Base-by-base conservation (phyloP, 2,888 invertebrate species). In the Toxonevra muliebris region DNA sequence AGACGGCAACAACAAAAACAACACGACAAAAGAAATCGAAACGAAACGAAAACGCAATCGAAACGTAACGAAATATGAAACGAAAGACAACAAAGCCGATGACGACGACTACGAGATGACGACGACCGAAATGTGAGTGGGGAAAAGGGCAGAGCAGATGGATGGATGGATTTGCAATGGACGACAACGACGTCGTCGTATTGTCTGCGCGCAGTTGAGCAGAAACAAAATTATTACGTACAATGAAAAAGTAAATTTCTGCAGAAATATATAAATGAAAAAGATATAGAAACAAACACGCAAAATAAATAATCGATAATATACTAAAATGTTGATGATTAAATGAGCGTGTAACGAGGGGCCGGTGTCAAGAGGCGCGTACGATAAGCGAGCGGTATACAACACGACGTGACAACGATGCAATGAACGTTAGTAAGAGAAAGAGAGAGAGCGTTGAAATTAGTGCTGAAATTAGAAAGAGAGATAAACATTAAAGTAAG, bases 161-260 rank as follows among this genome's bases (percentile, higher is more conserved):
- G 40, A 17, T 57, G 20, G 11, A n/a, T 53, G 45, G 12, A 17
- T 45, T 45, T 30, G 40, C 8, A 12, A 15, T 48, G 15, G 50
- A 20, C 50, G 59, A 20, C 42, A 20, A 12, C 42, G 20, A 41
- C 61, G 60, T 55, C 66, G 58, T 53, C 65, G 43, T 60, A 40
- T 54, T 52, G 52, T 60, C 66, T 69, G 66, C 61, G 66, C 7
- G 48, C 69, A 64, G 30, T 52, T 53, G 60, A 62, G 66, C 66
- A 60, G 58, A 58, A 45, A 53, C 43, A 62, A 63, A 62, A 66
- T 61, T 41, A 66, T 54, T 66, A 62, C 43, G n/a, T 41, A 43
- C n/a, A 43, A 43, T 15, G 48, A 48, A 30, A 30, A 30, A 4
- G 30, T 4, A 30, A 30, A 30, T 30, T 30, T 30, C 30, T 30